Percentiles rank a stretch among this genome's conserved stretches.
Evolutionary conservation across 2,797 vertebrate species (phyloP).

Genomic region (Epinephelus malabaricus): DNA sequence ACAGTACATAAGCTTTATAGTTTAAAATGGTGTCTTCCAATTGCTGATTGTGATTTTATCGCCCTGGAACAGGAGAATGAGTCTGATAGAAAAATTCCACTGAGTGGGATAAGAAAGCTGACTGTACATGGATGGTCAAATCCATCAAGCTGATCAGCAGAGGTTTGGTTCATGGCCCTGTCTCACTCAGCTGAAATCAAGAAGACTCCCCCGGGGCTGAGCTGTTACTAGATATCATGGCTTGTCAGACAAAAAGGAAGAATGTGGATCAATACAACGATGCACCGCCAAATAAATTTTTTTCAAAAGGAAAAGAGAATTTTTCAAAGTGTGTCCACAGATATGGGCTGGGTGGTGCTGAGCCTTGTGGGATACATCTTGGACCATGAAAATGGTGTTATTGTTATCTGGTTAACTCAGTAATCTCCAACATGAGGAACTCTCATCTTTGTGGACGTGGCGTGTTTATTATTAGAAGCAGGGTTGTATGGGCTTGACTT

Average conservation of each 20-base stretch:
- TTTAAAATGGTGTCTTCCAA: not conserved
- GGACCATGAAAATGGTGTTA: conserved; percentile 25
- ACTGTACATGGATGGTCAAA: conserved; percentile 40
- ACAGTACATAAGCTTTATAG: not conserved
- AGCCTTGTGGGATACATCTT: conserved; percentile 7
- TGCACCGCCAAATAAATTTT: conserved; percentile 37
- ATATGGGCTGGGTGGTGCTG: not conserved
- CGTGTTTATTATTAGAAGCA: conserved; percentile 44
- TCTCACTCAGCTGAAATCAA: conserved; percentile 54
- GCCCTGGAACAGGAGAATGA: not conserved
- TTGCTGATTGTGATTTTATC: conserved; percentile 10
- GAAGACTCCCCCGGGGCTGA: conserved; percentile 34
- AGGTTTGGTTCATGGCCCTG: conserved; percentile 20
- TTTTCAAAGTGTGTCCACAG: conserved; percentile 12
- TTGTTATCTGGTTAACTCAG: conserved; percentile 46
- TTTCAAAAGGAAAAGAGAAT: conserved; percentile 7
- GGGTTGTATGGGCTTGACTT: conserved; percentile 16
- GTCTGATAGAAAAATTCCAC: conserved; percentile 29
- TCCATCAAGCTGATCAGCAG: conserved; percentile 35
- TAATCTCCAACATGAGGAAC: conserved; percentile 48
- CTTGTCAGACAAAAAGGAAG: conserved; percentile 52
- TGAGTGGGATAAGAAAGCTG: conserved; percentile 28
- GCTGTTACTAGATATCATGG: conserved; percentile 44
- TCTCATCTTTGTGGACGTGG: conserved; percentile 22
- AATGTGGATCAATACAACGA: conserved; percentile 42